Conservation (phyloP, 2,797 vertebrate genomes). For the Erethizon dorsatum region DNA sequence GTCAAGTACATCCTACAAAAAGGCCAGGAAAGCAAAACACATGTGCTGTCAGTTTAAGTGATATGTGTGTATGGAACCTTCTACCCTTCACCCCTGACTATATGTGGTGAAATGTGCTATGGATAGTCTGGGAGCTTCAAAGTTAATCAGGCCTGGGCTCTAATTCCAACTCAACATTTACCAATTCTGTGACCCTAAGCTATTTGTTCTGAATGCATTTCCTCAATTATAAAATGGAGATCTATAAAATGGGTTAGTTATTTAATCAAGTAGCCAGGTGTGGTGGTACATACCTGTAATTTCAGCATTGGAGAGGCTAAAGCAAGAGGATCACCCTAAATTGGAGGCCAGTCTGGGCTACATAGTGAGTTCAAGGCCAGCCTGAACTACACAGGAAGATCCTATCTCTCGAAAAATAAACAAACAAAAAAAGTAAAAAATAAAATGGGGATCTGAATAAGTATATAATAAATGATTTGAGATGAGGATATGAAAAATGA, state of each 20-base stretch:
- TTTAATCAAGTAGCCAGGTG: background rate
- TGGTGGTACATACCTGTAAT: background rate
- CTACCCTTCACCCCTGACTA: background rate
- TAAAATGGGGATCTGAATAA: background rate
- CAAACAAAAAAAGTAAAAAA: background rate
- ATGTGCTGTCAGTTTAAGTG: too few relatives aligned
- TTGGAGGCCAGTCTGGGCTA: background rate
- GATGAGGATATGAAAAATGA: background rate
- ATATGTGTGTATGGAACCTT: background rate
- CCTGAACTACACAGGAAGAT: background rate
- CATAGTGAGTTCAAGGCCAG: background rate
- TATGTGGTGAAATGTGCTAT: background rate
- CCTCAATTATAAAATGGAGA: background rate
- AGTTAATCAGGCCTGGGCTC: background rate
- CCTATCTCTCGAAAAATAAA: background rate
- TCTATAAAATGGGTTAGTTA: too few relatives aligned
- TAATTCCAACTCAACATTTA: constrained; percentile 17
- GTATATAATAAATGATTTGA: background rate
- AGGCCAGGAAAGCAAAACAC: too few relatives aligned
- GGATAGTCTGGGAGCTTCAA: background rate
- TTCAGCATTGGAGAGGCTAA: background rate
- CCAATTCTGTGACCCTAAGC: background rate
- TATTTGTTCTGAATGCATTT: background rate
- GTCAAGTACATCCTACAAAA: too few relatives aligned
- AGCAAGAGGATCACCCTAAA: background rate